Base-by-base conservation (phyloP, 2,113 vertebrate genomes). In the Ibidorhyncha struthersii region DNA sequence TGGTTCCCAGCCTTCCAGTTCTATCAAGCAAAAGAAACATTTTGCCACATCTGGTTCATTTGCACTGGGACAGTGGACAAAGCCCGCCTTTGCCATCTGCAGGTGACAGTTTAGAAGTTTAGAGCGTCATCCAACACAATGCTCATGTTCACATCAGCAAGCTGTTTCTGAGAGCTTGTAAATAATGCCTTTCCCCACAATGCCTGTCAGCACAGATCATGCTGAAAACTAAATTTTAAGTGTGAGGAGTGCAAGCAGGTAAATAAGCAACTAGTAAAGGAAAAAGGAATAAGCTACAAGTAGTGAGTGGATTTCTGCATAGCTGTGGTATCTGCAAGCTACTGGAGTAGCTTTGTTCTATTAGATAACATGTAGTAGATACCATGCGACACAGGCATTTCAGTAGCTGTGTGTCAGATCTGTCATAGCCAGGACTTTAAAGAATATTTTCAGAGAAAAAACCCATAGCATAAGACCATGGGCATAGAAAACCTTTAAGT, bases 1-100 rank as follows among this genome's bases (percentile, higher is more conserved):
- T 12, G 98, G 98, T 71, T 99, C 98, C 98, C 98, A 99, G 62
- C 97, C 98, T 17, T 98, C 98, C 36, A 98, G 87, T 69, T 99
- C 99, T 19, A 98, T 97, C 88, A 99, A 97, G 96, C 99, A 99
- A 89, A 98, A 99, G 97, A 99, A 98, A 91, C 98, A 98, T 81
- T 98, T 98, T 26, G 89, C 98, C 34, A 98, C 98, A 22, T 98
- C 98, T 21, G 98, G 98, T 87, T 97, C 98, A 56, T 97, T 98
- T 93, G 95, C 94, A 85, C 83, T 97, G 6, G 98, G 98, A 52
- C 98, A 98, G 94, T 99, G 98, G 71, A 99, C 89, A 77, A 99
- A 99, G 16, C 98, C 98, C 4, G 98, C 98, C 62, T 94, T 98
- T 59, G 98, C 98, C 98, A 99, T 99, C 98, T 99, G 96, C 74